Evolutionary conservation across 2,113 vertebrate genomes (phyloP).

Genomic region (Ageneiosus marmoratus): DNA sequence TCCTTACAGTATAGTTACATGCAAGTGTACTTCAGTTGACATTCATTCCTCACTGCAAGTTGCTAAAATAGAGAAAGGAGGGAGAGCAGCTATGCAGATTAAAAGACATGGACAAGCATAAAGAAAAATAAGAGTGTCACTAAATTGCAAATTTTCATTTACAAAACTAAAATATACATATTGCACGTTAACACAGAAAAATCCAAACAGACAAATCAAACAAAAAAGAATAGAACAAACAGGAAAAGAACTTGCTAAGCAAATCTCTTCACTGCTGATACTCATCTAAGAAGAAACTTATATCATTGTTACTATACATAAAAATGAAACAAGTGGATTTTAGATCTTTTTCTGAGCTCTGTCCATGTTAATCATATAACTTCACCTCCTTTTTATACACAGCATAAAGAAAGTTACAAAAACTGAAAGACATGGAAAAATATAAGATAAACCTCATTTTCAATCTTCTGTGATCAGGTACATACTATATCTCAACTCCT

Average conservation of each 20-base stretch:
- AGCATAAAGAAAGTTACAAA: slow-evolving; percentile 37
- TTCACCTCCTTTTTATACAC: slow-evolving; percentile 14
- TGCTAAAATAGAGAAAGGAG: slow-evolving; percentile 70
- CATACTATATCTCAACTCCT: background rate
- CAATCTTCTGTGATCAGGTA: slow-evolving; percentile 20
- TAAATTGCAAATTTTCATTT: slow-evolving; percentile 57
- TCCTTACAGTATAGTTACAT: slow-evolving; percentile 80
- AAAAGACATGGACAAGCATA: slow-evolving; percentile 52
- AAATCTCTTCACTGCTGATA: slow-evolving; percentile 70
- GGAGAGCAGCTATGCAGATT: slow-evolving; percentile 35
- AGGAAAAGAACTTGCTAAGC: slow-evolving; percentile 14
- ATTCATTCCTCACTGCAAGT: slow-evolving; percentile 73
- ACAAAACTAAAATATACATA: slow-evolving; percentile 67
- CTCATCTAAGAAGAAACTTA: slow-evolving; percentile 72
- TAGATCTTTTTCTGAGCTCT: slow-evolving; percentile 35
- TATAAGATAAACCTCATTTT: slow-evolving; percentile 13
- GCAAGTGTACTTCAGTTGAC: slow-evolving; percentile 75
- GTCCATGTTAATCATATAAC: slow-evolving; percentile 19
- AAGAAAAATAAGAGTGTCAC: slow-evolving; percentile 43
- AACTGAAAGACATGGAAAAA: slow-evolving; percentile 32
- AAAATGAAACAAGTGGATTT: slow-evolving; percentile 57
- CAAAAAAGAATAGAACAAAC: slow-evolving; percentile 60
- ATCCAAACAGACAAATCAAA: slow-evolving; percentile 55
- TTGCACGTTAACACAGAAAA: slow-evolving; percentile 68
- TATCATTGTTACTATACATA: slow-evolving; percentile 56